A percentile compares a stretch with the other conserved stretches of the same genome.
Evolutionary conservation across 2,113 vertebrate genomes (phyloP).

Genomic region (Desmodus rotundus): DNA sequence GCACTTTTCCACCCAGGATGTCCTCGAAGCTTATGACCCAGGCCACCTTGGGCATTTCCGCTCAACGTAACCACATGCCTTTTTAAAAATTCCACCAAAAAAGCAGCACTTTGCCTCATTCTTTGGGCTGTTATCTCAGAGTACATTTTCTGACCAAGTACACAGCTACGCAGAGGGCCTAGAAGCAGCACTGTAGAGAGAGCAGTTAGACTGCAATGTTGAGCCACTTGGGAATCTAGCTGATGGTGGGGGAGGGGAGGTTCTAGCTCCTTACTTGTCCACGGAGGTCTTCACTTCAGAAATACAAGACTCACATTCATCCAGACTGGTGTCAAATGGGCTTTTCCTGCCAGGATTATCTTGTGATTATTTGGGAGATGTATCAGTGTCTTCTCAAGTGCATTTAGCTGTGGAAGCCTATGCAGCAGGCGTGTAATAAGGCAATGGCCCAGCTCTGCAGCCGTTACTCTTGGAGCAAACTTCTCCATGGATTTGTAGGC

Average conservation of each 20-base stretch:
- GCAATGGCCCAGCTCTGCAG: constrained; percentile 57
- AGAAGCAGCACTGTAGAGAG: constrained; percentile 94
- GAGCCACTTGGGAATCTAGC: constrained; percentile 99
- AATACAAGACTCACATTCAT: constrained; percentile 67
- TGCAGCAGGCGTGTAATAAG: constrained; percentile 69
- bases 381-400: constrained; percentile 67
- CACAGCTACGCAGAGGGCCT: constrained; percentile 93
- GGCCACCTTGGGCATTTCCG: constrained; percentile 86
- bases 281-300: constrained; percentile 81
- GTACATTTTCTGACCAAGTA: constrained; percentile 91
- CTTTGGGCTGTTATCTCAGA: constrained; percentile 43
- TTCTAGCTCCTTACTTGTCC: constrained; percentile 97
- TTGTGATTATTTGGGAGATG: constrained; percentile 69
- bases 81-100: constrained; percentile 99
- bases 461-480: neutral
- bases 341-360: constrained; percentile 68
- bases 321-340: constrained; percentile 68
- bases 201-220: constrained; percentile 98
- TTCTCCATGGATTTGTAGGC: neutral
- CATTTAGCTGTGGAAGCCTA: constrained; percentile 65
- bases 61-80: constrained; percentile 88
- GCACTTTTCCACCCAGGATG: constrained; percentile 75
- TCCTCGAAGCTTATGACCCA: constrained; percentile 91
- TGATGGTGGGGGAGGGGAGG: constrained; percentile 90
- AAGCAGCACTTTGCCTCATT: constrained; percentile 95